Percentiles rank a stretch among this genome's conserved stretches.
Conservation (phyloP, 1,140 invertebrate species). For the Drepana arcuata region DNA sequence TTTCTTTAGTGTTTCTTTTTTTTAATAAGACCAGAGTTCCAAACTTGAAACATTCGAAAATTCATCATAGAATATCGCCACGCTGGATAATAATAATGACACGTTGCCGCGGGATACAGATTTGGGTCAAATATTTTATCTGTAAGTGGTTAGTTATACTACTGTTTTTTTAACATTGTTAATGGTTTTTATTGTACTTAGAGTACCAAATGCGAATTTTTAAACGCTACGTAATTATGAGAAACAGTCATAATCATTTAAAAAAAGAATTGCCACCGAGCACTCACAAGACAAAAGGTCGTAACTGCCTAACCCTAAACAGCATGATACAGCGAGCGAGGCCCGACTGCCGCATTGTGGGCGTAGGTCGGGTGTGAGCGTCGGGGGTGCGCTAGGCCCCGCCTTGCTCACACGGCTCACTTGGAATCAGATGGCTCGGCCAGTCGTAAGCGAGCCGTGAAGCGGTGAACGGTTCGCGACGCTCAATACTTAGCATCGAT, state of each 20-base stretch:
- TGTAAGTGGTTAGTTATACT: no score
- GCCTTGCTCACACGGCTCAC: constrained; percentile 67
- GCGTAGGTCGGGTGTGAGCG: constrained; percentile 19
- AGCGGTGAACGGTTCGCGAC: constrained; percentile 60
- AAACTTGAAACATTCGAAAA: no score
- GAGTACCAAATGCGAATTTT: no score
- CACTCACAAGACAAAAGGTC: neutral
- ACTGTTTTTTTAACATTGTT: no score
- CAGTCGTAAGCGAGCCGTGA: constrained; percentile 66
- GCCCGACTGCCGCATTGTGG: constrained; percentile 25
- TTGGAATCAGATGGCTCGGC: constrained; percentile 69
- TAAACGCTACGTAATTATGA: constrained; percentile 5
- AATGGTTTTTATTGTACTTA: no score
- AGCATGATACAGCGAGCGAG: no score
- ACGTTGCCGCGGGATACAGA: no score
- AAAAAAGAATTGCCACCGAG: neutral
- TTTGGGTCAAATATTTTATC: no score
- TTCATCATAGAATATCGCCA: no score
- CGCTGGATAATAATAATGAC: no score
- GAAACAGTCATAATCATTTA: constrained; percentile 1
- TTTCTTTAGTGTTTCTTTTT: no score
- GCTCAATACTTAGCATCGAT: constrained; percentile 55
- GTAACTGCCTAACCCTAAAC: neutral
- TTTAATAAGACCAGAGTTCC: no score
- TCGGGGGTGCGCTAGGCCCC: constrained; percentile 33